phyloP scores from a whole-genome alignment of 2,888 invertebrate genomes.

The Iselma pallidipennis region DNA sequence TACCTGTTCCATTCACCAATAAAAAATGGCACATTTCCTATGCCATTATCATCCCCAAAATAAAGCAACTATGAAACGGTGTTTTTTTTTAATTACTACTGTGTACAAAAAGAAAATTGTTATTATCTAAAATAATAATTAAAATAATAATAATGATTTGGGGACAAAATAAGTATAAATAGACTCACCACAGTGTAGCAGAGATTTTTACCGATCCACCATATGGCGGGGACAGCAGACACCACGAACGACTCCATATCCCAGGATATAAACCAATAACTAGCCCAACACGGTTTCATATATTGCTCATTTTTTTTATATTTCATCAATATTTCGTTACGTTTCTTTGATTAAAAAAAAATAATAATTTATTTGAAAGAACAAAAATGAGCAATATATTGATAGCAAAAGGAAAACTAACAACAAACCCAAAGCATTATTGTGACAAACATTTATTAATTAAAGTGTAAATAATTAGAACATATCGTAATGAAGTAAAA shows the following conservation, averaged over 20 bases:
- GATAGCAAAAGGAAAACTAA: slow-evolving; percentile 53
- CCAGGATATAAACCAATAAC: slow-evolving; percentile 52
- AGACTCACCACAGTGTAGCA: slow-evolving; percentile 58
- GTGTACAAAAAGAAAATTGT: slow-evolving; percentile 32
- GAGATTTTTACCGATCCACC: slow-evolving; percentile 53
- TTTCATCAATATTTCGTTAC: neutral
- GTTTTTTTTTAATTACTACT: slow-evolving; percentile 6
- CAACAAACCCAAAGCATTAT: slow-evolving; percentile 59
- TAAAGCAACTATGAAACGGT: neutral
- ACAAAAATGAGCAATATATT: slow-evolving; percentile 40
- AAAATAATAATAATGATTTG: neutral
- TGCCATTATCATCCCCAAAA: too few species aligned
- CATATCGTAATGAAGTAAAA: slow-evolving; percentile 48
- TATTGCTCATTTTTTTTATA: slow-evolving; percentile 44
- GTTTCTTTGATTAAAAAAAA: slow-evolving; percentile 2
- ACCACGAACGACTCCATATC: slow-evolving; percentile 55
- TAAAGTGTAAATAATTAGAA: slow-evolving; percentile 55
- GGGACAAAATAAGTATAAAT: slow-evolving; percentile 50
- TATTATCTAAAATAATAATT: slow-evolving; percentile 18
- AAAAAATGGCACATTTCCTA: too few species aligned
- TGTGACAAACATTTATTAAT: slow-evolving; percentile 59
- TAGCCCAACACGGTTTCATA: slow-evolving; percentile 49
- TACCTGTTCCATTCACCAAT: neutral
- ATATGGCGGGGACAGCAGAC: slow-evolving; percentile 53
- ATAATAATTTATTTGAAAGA: neutral